A percentile compares a stretch with the other conserved stretches of the same genome.
Conservation (phyloP, 2,888 invertebrate species). For the Pollenia griseotomentosa region DNA sequence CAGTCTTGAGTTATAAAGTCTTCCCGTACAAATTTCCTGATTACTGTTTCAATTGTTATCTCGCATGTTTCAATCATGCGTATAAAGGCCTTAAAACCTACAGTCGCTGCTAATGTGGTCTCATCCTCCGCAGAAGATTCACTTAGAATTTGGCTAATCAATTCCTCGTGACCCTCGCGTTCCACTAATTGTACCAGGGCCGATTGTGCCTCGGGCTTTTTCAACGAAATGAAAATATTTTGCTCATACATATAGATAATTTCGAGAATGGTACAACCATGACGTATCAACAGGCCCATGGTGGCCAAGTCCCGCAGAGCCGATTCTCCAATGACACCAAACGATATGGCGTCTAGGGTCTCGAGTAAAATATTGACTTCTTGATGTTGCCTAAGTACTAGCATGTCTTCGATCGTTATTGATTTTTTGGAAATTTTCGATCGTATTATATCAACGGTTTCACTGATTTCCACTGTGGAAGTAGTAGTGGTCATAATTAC, state of each 20-base stretch:
- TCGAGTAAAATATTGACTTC: conserved; percentile 91
- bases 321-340: conserved; percentile 90
- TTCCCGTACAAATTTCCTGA: conserved; percentile 92
- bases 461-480: conserved; percentile 83
- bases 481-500: conserved; percentile 76
- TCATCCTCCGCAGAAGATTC: conserved; percentile 92
- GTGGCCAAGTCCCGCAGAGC: conserved; percentile 92
- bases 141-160: conserved; percentile 92
- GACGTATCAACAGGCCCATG: conserved; percentile 91
- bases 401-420: conserved; percentile 85
- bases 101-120: conserved; percentile 90
- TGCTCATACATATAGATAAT: conserved; percentile 92
- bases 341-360: conserved; percentile 90
- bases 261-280: conserved; percentile 90
- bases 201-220: conserved; percentile 92
- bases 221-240: conserved; percentile 91
- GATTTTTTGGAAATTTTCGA: conserved; percentile 82
- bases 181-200: conserved; percentile 94
- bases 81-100: conserved; percentile 93
- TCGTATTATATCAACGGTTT: conserved; percentile 85
- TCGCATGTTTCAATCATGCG: conserved; percentile 93
- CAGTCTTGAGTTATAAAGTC: conserved; percentile 93
- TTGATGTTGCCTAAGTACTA: conserved; percentile 87
- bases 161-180: conserved; percentile 91
- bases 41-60: conserved; percentile 92